Conservation (phyloP, 2,113 vertebrate genomes). For the Gymnobelideus leadbeateri region DNA sequence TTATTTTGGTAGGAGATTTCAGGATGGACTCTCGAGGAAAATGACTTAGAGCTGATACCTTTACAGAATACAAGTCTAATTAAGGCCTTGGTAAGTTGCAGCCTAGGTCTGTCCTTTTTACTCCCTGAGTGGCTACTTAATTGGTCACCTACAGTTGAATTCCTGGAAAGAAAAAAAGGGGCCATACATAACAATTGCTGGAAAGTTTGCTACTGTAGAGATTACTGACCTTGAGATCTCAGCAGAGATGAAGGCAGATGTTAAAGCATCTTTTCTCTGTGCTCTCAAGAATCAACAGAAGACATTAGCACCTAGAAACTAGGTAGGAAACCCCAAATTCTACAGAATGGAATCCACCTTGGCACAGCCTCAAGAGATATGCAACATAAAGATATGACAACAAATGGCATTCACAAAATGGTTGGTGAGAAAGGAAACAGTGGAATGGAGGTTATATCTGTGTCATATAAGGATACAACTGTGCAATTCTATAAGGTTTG, state of each 20-base stretch:
- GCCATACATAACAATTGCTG: rapidly evolving
- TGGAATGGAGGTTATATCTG: background rate
- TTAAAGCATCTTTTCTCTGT: background rate
- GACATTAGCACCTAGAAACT: background rate
- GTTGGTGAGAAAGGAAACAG: background rate
- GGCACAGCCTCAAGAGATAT: background rate
- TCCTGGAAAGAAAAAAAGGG: background rate
- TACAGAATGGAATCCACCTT: background rate
- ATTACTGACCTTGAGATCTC: slow-evolving; percentile 7
- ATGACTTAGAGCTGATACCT: slow-evolving; percentile 13
- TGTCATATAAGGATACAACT: background rate
- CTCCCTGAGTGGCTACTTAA: slow-evolving; percentile 38
- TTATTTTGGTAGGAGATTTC: slow-evolving; percentile 32
- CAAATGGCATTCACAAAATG: background rate
- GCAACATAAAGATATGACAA: background rate
- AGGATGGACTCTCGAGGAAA: slow-evolving; percentile 33
- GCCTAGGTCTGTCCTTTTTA: slow-evolving; percentile 40
- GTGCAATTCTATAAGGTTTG: background rate
- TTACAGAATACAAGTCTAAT: slow-evolving; percentile 27
- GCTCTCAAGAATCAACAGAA: background rate
- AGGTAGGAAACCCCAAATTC: background rate
- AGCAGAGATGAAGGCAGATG: background rate
- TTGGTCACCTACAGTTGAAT: slow-evolving; percentile 12
- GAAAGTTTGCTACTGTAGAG: background rate
- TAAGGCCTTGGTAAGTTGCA: slow-evolving; percentile 9